These are phyloP conservation scores for Apomyelois bistriatella DNA, from an alignment of 2,888 invertebrate species.

Conservation along the genomic window DNA sequence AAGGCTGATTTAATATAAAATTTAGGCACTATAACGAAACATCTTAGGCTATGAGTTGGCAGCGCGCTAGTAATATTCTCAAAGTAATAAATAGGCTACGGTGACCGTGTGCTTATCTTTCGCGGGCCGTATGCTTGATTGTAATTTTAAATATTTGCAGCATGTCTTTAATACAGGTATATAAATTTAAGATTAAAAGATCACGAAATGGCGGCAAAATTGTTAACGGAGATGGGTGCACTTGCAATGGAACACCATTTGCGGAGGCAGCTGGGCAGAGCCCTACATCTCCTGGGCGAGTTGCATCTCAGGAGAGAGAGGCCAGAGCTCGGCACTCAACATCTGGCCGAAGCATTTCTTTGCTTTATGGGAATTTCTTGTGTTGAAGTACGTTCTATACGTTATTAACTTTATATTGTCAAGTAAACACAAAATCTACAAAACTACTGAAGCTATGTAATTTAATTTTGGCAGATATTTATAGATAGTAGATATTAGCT, in stretches of 20 bases:
- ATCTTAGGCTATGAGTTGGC: no score
- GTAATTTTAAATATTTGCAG: background rate
- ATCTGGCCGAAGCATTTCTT: conserved; percentile 61
- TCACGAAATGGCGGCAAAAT: conserved; percentile 51
- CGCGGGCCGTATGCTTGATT: no score
- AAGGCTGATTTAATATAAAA: no score
- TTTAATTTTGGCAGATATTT: no score
- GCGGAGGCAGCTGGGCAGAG: conserved; percentile 57
- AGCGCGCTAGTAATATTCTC: no score
- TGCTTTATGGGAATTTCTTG: conserved; percentile 65
- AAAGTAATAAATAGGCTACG: no score
- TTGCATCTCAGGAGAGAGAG: conserved; percentile 58
- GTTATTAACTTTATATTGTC: no score
- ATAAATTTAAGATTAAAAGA: conserved; percentile 50
- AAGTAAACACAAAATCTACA: no score
- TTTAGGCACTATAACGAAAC: no score
- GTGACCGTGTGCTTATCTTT: no score
- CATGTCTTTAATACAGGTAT: background rate
- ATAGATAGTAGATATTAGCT: no score
- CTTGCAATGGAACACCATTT: conserved; percentile 58
- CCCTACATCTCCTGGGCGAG: conserved; percentile 65
- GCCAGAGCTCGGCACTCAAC: conserved; percentile 66
- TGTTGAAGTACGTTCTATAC: conserved; percentile 12
- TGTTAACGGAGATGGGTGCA: conserved; percentile 68
- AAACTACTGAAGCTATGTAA: no score